A percentile compares a stretch with the other conserved stretches of the same genome.
Evolutionary conservation across 2,113 vertebrate species (phyloP).

Genomic region (Sphaerodactylus townsendi): DNA sequence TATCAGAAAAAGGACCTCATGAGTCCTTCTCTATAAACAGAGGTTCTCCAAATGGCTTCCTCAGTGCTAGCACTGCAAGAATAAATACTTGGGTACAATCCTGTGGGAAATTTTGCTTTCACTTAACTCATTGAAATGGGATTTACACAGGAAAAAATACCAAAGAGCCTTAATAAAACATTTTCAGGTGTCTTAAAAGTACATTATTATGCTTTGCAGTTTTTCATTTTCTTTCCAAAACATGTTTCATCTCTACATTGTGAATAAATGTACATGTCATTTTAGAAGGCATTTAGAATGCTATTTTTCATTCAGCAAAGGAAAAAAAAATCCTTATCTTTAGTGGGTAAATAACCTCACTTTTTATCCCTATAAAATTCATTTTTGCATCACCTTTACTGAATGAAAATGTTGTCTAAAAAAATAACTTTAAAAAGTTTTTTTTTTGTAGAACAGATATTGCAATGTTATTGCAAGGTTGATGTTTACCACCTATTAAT

Average conservation of each 20-base stretch:
- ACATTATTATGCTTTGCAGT: neutral
- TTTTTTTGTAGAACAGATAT: constrained; percentile 4
- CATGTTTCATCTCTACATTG: neutral
- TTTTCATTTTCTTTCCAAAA: neutral
- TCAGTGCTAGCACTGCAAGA: neutral
- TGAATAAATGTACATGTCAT: neutral
- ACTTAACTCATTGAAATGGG: neutral
- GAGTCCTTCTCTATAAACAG: neutral
- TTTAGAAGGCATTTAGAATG: neutral
- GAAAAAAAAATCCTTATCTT: neutral
- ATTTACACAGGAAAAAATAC: neutral
- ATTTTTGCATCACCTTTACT: neutral
- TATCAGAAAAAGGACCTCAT: neutral
- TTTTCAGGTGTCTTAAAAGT: neutral
- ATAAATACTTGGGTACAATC: neutral
- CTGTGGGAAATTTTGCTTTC: neutral
- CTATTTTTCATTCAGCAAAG: neutral
- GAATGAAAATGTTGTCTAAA: neutral
- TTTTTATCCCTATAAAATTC: neutral
- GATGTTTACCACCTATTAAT: neutral
- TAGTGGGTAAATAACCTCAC: neutral
- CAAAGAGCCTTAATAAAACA: neutral
- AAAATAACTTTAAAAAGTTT: neutral
- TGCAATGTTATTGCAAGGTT: neutral
- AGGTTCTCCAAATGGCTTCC: neutral